Conservation (phyloP, 2,797 vertebrate species). For the Megaceryle alcyon region DNA sequence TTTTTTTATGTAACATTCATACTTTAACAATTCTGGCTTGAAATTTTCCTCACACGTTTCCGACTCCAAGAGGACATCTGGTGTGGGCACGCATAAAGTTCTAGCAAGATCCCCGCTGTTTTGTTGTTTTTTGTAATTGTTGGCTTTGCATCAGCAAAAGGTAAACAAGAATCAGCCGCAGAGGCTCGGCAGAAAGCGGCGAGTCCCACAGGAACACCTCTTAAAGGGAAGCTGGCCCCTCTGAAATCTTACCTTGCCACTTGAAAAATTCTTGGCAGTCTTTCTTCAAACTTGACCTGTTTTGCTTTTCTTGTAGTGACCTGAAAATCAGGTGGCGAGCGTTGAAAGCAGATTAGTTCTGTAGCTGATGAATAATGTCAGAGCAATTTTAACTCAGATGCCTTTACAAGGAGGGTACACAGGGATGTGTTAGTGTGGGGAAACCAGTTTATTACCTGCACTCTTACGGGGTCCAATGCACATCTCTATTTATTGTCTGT, state of each 20-base stretch:
- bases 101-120: neutral
- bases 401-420: neutral
- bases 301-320: slow-evolving; percentile 11
- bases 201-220: neutral
- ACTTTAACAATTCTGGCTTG: neutral
- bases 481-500: neutral
- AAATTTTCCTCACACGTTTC: neutral
- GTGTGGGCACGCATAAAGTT: neutral
- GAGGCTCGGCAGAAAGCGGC: neutral
- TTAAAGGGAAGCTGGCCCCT: neutral
- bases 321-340: neutral
- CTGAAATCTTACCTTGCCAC: slow-evolving; percentile 1
- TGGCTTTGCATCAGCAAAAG: slow-evolving; percentile 10
- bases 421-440: neutral
- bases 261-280: slow-evolving; percentile 5
- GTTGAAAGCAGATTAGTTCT: slow-evolving; percentile 13
- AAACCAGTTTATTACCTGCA: neutral
- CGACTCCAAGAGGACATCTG: neutral
- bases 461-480: neutral
- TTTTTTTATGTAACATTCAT: neutral
- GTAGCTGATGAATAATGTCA: slow-evolving; percentile 15
- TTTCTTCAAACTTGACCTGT: slow-evolving; percentile 21
- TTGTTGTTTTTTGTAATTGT: neutral
- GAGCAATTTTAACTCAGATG: neutral
- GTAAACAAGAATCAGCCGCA: neutral